phyloP scores from a whole-genome alignment of 2,888 invertebrate species.

The Brenthis daphne region DNA sequence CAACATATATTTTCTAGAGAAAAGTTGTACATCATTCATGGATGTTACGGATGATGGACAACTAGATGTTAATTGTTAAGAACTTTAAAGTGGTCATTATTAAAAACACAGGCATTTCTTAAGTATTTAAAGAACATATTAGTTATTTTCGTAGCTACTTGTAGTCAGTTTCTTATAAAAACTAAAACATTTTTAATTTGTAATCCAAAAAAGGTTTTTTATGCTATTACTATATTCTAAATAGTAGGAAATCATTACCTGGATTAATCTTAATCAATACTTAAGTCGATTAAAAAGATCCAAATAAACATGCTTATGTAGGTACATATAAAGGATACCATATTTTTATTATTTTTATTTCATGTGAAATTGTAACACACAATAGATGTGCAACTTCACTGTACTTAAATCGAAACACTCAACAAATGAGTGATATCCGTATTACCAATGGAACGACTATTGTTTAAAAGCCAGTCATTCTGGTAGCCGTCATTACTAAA shows the following conservation, averaged over 20 bases:
- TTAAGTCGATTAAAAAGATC: too few relatives aligned
- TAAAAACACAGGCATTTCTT: slow-evolving; percentile 7
- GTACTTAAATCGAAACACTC: slow-evolving; percentile 32
- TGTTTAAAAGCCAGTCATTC: slow-evolving; percentile 47
- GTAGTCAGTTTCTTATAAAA: too few relatives aligned
- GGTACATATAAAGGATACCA: background rate
- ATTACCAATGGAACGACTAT: slow-evolving; percentile 32
- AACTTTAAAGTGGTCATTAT: slow-evolving; percentile 4
- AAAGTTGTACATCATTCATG: slow-evolving; percentile 7
- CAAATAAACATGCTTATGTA: background rate
- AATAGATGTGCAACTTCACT: slow-evolving; percentile 19
- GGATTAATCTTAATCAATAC: too few relatives aligned
- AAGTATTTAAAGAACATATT: too few relatives aligned
- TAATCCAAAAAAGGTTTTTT: too few relatives aligned
- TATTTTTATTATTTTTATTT: background rate
- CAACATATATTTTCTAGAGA: slow-evolving; percentile 11
- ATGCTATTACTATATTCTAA: too few relatives aligned
- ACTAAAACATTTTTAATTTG: too few relatives aligned
- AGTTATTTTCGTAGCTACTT: too few relatives aligned
- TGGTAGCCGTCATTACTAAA: slow-evolving; percentile 50
- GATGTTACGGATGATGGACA: background rate
- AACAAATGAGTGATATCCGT: slow-evolving; percentile 26
- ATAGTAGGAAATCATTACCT: too few relatives aligned
- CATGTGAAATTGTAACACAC: background rate
- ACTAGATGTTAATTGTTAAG: background rate